Conservation (phyloP, 2,888 invertebrate genomes). For the Cheilosia variabilis region DNA sequence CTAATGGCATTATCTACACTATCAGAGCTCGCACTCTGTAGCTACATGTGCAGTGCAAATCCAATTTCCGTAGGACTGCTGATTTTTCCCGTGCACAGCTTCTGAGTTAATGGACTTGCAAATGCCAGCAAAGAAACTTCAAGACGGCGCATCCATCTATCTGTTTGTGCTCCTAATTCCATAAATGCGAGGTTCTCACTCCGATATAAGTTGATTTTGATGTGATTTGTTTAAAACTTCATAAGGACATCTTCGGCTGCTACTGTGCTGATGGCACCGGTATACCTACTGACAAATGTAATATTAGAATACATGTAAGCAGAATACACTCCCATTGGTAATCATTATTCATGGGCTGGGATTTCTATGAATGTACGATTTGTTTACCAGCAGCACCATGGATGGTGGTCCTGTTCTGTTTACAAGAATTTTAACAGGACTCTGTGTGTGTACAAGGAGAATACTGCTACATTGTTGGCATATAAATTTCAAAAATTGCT, state of each 20-base stretch:
- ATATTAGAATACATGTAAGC: constrained; percentile 71
- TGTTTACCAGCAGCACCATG: constrained; percentile 61
- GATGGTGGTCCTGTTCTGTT: constrained; percentile 65
- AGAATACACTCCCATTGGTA: constrained; percentile 70
- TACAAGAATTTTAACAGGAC: constrained; percentile 64
- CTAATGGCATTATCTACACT: constrained; percentile 56
- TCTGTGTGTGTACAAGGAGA: constrained; percentile 29
- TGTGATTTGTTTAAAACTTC: constrained; percentile 70
- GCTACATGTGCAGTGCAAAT: constrained; percentile 65
- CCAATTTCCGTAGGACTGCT: constrained; percentile 57
- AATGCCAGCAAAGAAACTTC: constrained; percentile 40
- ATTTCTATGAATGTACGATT: constrained; percentile 74
- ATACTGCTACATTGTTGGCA: constrained; percentile 69
- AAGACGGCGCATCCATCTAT: constrained; percentile 55
- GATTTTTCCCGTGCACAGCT: constrained; percentile 3
- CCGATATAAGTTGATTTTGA: constrained; percentile 67
- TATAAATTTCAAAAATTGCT: constrained; percentile 75
- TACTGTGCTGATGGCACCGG: neutral
- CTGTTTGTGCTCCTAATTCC: constrained; percentile 59
- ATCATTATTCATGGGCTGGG: constrained; percentile 76
- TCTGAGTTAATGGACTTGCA: constrained; percentile 68
- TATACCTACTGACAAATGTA: constrained; percentile 48
- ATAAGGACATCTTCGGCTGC: constrained; percentile 46
- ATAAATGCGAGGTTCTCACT: constrained; percentile 72
- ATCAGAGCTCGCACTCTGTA: constrained; percentile 43